These are phyloP conservation scores for Melinopterus prodromus DNA, from an alignment of 2,888 invertebrate species.

Conservation along the genomic window DNA sequence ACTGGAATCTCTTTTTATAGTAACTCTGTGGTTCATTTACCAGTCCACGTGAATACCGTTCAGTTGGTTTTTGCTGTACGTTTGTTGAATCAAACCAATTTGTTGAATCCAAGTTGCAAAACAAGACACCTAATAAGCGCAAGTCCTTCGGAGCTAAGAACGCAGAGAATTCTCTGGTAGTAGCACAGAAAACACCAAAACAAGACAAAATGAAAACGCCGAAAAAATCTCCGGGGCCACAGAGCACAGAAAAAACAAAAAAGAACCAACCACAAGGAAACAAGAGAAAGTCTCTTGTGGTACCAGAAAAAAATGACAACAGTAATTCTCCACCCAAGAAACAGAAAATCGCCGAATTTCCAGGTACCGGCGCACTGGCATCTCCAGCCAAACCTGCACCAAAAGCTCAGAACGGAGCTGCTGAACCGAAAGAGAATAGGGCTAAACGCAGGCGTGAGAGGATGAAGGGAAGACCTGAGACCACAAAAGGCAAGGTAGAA, in stretches of 20 bases:
- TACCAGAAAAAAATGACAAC: slow-evolving; percentile 19
- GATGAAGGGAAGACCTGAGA: not conserved
- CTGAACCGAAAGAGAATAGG: slow-evolving; percentile 16
- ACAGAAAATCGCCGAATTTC: slow-evolving; percentile 27
- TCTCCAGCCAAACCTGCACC: not conserved
- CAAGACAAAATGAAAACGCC: slow-evolving; percentile 11
- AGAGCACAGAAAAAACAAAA: slow-evolving; percentile 19
- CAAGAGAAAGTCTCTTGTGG: slow-evolving; percentile 27
- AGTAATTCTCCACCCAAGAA: slow-evolving; percentile 24
- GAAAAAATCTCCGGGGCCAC: slow-evolving; percentile 10
- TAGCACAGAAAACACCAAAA: slow-evolving; percentile 18
- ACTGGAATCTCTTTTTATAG: too few relatives aligned
- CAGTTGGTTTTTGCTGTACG: not conserved
- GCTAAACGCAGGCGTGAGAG: slow-evolving; percentile 28
- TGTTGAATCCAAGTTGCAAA: slow-evolving; percentile 13
- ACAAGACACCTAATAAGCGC: slow-evolving; percentile 12
- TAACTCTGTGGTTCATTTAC: too few relatives aligned
- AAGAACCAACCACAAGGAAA: slow-evolving; percentile 24
- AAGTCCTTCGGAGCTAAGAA: not conserved
- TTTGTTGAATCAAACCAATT: not conserved
- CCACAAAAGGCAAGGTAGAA: slow-evolving; percentile 24
- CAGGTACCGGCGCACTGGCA: slow-evolving; percentile 9
- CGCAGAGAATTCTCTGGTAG: slow-evolving; percentile 5
- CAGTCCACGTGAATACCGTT: not conserved
- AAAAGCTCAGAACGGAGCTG: slow-evolving; percentile 13